Evolutionary conservation across 2,888 invertebrate genomes (phyloP).

Genomic region (Drosophila planitibia): DNA sequence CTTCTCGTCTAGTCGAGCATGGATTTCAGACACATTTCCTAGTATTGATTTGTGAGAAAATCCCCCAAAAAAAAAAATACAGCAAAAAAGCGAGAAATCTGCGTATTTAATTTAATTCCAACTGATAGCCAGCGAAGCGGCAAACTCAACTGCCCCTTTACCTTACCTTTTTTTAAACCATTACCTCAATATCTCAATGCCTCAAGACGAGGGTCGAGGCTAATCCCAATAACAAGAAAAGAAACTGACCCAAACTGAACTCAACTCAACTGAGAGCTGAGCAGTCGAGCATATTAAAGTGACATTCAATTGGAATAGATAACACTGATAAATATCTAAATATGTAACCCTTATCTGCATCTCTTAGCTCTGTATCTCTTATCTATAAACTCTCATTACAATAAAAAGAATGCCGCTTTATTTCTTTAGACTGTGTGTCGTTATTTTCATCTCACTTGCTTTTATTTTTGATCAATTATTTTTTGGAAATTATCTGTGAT

Average conservation of each 20-base stretch:
- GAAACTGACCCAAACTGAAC: constrained; percentile 1
- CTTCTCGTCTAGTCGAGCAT: constrained; percentile 48
- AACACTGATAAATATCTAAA: constrained; percentile 15
- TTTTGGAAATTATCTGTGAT: not conserved
- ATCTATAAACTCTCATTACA: not conserved
- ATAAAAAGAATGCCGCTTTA: not conserved
- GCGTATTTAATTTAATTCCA: constrained; percentile 64
- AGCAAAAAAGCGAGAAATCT: constrained; percentile 34
- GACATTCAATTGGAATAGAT: constrained; percentile 11
- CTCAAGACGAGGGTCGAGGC: constrained; percentile 30
- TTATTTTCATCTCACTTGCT: not conserved
- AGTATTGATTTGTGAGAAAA: constrained; percentile 62
- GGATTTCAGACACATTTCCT: constrained; percentile 58
- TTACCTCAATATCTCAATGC: constrained; percentile 18
- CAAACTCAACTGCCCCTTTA: constrained; percentile 36
- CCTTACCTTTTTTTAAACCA: constrained; percentile 16
- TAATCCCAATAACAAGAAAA: constrained; percentile 8
- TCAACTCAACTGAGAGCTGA: constrained; percentile 2
- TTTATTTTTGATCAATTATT: not conserved
- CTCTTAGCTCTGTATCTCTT: not conserved
- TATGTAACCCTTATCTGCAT: not conserved
- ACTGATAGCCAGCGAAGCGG: constrained; percentile 43
- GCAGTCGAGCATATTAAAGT: constrained; percentile 11
- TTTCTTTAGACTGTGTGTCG: not conserved
- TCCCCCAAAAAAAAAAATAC: constrained; percentile 9